phyloP scores from a whole-genome alignment of 2,113 vertebrate species.

The Gymnocephalus cernua region DNA sequence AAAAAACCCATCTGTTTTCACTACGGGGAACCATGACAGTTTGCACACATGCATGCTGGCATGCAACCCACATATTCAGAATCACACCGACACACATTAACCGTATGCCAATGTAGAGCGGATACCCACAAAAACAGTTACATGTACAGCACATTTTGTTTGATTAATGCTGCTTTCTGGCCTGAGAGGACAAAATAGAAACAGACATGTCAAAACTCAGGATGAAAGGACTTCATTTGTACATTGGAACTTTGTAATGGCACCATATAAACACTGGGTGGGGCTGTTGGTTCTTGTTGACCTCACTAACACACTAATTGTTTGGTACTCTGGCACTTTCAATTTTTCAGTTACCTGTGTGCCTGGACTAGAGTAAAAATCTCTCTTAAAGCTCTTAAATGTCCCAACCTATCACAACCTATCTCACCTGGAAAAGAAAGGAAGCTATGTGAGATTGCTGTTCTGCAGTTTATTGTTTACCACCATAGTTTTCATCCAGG shows the following conservation, averaged over 20 bases:
- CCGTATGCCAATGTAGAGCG: slow-evolving; percentile 2
- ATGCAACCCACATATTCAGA: slow-evolving; percentile 34
- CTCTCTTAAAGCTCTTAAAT: too few species aligned
- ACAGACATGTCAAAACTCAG: slow-evolving; percentile 8
- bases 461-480: too few species aligned
- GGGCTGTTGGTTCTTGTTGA: slow-evolving; percentile 41
- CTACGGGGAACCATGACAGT: slow-evolving; percentile 63
- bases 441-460: too few species aligned
- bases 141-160: slow-evolving; percentile 1
- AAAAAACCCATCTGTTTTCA: slow-evolving; percentile 81
- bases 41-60: slow-evolving; percentile 43
- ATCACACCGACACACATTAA: slow-evolving; percentile 38
- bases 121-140: not conserved
- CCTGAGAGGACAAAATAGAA: slow-evolving; percentile 18
- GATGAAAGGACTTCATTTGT: slow-evolving; percentile 19
- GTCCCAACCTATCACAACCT: too few species aligned
- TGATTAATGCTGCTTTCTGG: slow-evolving; percentile 45
- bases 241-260: slow-evolving; percentile 40
- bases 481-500: too few species aligned
- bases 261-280: slow-evolving; percentile 50
- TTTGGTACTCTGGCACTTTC: not conserved
- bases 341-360: not conserved
- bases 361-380: not conserved
- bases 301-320: not conserved
- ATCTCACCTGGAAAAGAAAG: too few species aligned